phyloP scores from a whole-genome alignment of 2,888 invertebrate genomes.

The Polydrusus tereticollis region DNA sequence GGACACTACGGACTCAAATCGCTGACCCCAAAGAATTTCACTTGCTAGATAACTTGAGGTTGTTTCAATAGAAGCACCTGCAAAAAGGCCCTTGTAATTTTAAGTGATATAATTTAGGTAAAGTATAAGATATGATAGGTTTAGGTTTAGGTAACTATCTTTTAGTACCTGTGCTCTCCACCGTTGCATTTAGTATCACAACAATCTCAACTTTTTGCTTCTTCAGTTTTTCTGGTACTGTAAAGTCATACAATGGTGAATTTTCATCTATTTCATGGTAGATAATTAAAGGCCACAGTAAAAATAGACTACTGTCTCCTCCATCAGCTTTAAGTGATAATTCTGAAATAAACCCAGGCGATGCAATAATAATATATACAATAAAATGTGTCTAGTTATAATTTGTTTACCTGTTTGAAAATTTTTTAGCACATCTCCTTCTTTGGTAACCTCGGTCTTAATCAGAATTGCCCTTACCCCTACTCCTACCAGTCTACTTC shows the following conservation, averaged over 20 bases:
- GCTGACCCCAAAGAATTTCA: slow-evolving; percentile 90
- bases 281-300: slow-evolving; percentile 95
- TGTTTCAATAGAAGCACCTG: slow-evolving; percentile 76
- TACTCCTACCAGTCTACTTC: slow-evolving; percentile 93
- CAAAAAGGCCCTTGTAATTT: too few relatives aligned
- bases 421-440: slow-evolving; percentile 77
- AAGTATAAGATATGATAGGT: too few relatives aligned
- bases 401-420: slow-evolving; percentile 70
- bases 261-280: slow-evolving; percentile 88
- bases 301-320: slow-evolving; percentile 88
- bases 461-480: slow-evolving; percentile 87
- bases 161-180: slow-evolving; percentile 86
- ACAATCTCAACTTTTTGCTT: slow-evolving; percentile 86
- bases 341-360: slow-evolving; percentile 71
- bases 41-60: slow-evolving; percentile 84
- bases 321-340: slow-evolving; percentile 76
- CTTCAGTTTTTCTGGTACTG: slow-evolving; percentile 87
- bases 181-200: slow-evolving; percentile 89
- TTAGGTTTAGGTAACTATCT: too few relatives aligned
- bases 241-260: slow-evolving; percentile 90
- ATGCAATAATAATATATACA: not conserved
- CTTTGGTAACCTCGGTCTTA: slow-evolving; percentile 73
- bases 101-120: too few relatives aligned
- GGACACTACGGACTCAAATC: slow-evolving; percentile 83
- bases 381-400: not conserved